Conservation (phyloP, 2,888 invertebrate species). For the Leptinotarsa peninsularis region DNA sequence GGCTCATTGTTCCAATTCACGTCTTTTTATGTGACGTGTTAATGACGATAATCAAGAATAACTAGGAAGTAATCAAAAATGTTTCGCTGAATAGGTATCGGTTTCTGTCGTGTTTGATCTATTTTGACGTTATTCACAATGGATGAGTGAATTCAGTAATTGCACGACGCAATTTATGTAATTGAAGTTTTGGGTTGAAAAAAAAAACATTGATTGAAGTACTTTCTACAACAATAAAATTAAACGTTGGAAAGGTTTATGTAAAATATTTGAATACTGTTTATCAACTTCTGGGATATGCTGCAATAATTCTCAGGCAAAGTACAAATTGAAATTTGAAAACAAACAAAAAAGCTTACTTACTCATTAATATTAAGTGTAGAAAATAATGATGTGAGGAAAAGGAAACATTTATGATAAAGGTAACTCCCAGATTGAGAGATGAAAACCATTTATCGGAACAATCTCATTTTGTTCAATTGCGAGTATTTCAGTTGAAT, state of each 20-base stretch:
- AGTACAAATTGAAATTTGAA: too few species aligned
- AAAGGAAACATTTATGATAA: too few species aligned
- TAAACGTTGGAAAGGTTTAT: neutral
- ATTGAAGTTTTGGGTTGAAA: neutral
- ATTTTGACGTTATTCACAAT: neutral
- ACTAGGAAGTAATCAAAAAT: conserved; percentile 10
- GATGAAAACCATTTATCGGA: too few species aligned
- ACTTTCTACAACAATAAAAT: neutral
- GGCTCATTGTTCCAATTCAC: neutral
- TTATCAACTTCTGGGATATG: neutral
- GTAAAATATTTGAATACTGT: neutral
- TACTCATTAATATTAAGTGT: too few species aligned
- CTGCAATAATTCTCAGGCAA: too few species aligned
- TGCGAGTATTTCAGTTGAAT: too few species aligned
- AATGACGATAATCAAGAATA: conserved; percentile 2
- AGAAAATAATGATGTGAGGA: too few species aligned
- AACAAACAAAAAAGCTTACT: too few species aligned
- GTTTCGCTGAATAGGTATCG: neutral
- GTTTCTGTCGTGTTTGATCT: neutral
- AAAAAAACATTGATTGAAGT: neutral
- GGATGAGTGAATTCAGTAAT: conserved; percentile 1
- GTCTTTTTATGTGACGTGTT: conserved; percentile 1
- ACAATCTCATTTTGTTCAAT: too few species aligned
- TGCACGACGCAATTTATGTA: neutral
- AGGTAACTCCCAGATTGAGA: too few species aligned